Evolutionary conservation across 2,888 invertebrate species (phyloP).

Genomic region (Nemotelus nigrinus): DNA sequence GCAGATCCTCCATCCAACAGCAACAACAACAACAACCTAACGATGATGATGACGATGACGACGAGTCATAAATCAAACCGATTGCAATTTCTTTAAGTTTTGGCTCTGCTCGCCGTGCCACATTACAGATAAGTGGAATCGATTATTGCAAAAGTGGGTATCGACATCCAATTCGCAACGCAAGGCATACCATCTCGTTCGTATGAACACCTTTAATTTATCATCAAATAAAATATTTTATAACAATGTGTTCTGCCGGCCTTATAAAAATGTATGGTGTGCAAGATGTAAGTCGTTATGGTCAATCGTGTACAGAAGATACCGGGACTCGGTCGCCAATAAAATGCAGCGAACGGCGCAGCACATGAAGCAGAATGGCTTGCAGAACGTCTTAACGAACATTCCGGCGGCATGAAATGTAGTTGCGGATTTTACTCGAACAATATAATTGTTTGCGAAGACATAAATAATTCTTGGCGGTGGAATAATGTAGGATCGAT

Average conservation of each 20-base stretch:
- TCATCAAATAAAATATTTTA: slow-evolving; percentile 48
- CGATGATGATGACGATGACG: background rate
- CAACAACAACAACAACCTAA: background rate
- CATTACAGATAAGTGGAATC: slow-evolving; percentile 45
- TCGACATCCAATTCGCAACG: slow-evolving; percentile 39
- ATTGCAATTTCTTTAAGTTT: slow-evolving; percentile 33
- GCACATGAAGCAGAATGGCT: background rate
- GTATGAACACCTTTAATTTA: slow-evolving; percentile 46
- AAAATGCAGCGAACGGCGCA: slow-evolving; percentile 25
- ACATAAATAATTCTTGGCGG: slow-evolving; percentile 49
- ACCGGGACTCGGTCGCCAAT: background rate
- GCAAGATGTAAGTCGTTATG: slow-evolving; percentile 42
- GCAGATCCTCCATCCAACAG: background rate
- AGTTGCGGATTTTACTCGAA: slow-evolving; percentile 46
- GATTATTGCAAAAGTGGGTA: slow-evolving; percentile 42
- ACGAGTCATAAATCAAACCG: slow-evolving; percentile 30
- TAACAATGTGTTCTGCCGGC: slow-evolving; percentile 44
- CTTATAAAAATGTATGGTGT: slow-evolving; percentile 28
- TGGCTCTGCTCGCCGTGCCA: slow-evolving; percentile 22
- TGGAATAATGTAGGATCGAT: slow-evolving; percentile 47
- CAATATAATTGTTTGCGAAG: slow-evolving; percentile 51
- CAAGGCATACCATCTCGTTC: slow-evolving; percentile 39
- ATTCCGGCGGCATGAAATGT: slow-evolving; percentile 22
- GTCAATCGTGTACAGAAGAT: slow-evolving; percentile 34
- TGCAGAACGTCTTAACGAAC: slow-evolving; percentile 10